Evolutionary conservation across 2,888 invertebrate genomes (phyloP).

Genomic region (Tetragonisca angustula): DNA sequence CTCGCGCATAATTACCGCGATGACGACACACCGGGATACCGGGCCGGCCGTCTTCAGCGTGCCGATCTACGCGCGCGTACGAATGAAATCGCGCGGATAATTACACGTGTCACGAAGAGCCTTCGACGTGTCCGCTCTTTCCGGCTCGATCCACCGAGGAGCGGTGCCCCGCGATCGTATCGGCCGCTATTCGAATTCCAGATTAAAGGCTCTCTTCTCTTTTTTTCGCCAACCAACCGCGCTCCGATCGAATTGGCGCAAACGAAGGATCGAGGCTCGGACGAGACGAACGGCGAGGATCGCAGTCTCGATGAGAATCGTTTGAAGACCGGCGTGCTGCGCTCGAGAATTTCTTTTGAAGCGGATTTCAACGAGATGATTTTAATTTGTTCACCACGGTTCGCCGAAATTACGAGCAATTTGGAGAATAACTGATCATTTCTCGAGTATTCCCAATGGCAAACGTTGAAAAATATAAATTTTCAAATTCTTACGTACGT

Average conservation of each 20-base stretch:
- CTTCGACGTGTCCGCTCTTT: constrained; percentile 34
- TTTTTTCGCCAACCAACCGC: constrained; percentile 4
- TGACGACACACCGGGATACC: constrained; percentile 47
- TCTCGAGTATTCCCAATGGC: neutral
- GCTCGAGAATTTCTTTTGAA: neutral
- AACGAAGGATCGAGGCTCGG: no score
- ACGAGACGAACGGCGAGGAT: neutral
- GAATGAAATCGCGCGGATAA: constrained; percentile 63
- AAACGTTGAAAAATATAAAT: neutral
- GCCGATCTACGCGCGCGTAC: constrained; percentile 40
- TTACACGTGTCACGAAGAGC: constrained; percentile 59
- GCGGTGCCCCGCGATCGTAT: constrained; percentile 34
- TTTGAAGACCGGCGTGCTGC: no score
- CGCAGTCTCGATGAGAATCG: no score
- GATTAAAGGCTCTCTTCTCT: constrained; percentile 52
- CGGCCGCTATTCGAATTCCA: constrained; percentile 48
- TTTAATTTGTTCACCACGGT: neutral
- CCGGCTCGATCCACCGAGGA: constrained; percentile 26
- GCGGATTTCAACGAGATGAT: neutral
- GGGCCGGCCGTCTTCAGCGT: constrained; percentile 27
- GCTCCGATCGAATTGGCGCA: constrained; percentile 35
- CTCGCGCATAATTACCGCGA: constrained; percentile 67
- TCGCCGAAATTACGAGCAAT: neutral
- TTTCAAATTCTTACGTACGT: neutral
- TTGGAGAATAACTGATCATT: neutral